Evolutionary conservation across 2,113 vertebrate species (phyloP).

Genomic region (Larimichthys polyactis): DNA sequence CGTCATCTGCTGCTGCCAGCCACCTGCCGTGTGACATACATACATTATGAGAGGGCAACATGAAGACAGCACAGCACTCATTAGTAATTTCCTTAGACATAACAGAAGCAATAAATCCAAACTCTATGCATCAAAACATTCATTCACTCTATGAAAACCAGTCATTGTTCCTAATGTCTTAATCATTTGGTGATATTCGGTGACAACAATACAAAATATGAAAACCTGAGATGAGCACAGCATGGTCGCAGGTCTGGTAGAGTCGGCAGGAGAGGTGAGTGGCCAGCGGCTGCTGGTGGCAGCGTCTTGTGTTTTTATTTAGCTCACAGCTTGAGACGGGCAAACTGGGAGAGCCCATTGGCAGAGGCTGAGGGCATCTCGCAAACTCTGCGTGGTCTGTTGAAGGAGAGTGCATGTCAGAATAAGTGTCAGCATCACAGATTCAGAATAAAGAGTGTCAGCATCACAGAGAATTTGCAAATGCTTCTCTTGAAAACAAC

Average conservation of each 20-base stretch:
- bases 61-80: not conserved
- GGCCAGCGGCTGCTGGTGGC: slow-evolving; percentile 85
- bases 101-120: not conserved
- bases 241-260: slow-evolving; percentile 89
- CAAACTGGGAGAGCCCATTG: slow-evolving; percentile 66
- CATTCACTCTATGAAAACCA: no score
- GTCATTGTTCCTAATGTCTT: not conserved
- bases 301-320: slow-evolving; percentile 87
- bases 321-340: slow-evolving; percentile 86
- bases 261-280: slow-evolving; percentile 85
- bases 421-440: not conserved
- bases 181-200: not conserved
- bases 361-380: slow-evolving; percentile 80
- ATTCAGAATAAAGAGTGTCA: not conserved
- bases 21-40: slow-evolving; percentile 71
- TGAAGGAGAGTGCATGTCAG: not conserved
- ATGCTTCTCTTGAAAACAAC: not conserved
- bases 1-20: slow-evolving; percentile 87
- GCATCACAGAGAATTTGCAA: not conserved
- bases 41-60: not conserved
- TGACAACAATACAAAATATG: not conserved
- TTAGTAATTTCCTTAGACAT: not conserved
- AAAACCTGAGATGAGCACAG: slow-evolving; percentile 85
- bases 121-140: not conserved
- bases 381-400: slow-evolving; percentile 84